Conservation (phyloP, 2,888 invertebrate species). For the Salticus scenicus region DNA sequence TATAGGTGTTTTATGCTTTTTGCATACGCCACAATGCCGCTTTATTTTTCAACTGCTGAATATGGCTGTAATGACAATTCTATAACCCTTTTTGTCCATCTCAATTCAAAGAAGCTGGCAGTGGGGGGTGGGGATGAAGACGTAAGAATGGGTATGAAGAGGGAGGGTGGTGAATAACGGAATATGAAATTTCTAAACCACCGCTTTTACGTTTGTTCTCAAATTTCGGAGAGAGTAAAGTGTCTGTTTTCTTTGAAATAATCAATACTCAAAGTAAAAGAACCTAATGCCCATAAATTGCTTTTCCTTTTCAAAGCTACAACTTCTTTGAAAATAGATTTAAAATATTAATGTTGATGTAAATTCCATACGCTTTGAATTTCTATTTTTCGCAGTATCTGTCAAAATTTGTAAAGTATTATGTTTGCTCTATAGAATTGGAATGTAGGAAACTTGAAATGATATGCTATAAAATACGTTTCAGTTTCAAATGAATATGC, state of each 20-base stretch:
- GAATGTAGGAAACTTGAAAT: too few species aligned
- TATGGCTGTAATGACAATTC: constrained; percentile 56
- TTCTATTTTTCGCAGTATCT: too few species aligned
- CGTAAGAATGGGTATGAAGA: not conserved
- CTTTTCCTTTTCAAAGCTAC: not conserved
- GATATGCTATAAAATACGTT: too few species aligned
- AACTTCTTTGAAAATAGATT: not conserved
- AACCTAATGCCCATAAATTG: constrained; percentile 12
- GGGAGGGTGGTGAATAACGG: constrained; percentile 23
- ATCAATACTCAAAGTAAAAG: not conserved
- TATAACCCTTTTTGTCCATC: constrained; percentile 49
- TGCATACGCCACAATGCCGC: not conserved
- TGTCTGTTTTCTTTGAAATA: not conserved
- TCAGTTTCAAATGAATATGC: too few species aligned
- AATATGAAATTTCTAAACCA: constrained; percentile 12
- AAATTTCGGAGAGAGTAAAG: not conserved
- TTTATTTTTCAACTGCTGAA: not conserved
- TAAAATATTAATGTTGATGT: constrained; percentile 11
- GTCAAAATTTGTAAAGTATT: too few species aligned
- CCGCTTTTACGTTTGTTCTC: constrained; percentile 27
- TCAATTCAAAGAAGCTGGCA: not conserved
- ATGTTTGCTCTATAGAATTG: too few species aligned
- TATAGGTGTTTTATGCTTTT: constrained; percentile 44
- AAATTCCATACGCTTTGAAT: not conserved
- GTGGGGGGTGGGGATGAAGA: not conserved